A percentile compares a stretch with the other conserved stretches of the same genome.
These are phyloP conservation scores for Bactericera cockerelli DNA, from an alignment of 1,140 invertebrate genomes.

Conservation along the genomic window DNA sequence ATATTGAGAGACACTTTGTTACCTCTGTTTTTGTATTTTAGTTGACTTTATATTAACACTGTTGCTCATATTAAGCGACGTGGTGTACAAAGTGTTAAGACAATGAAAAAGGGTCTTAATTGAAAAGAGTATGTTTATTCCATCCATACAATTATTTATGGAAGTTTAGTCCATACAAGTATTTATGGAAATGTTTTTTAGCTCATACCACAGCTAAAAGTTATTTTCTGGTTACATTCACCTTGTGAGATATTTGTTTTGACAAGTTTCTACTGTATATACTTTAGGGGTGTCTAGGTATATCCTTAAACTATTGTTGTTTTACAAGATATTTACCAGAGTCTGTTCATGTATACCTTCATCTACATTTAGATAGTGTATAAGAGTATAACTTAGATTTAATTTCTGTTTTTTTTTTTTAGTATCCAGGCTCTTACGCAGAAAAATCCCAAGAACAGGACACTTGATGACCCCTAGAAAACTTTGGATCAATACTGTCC, in stretches of 20 bases:
- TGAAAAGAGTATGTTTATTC: too few relatives aligned
- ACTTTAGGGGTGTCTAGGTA: conserved; percentile 15
- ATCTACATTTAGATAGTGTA: neutral
- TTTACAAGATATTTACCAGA: conserved; percentile 7
- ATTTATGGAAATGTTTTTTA: too few relatives aligned
- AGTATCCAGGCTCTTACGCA: conserved; percentile 50
- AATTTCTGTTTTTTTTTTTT: conserved; percentile 25
- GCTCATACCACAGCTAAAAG: too few relatives aligned
- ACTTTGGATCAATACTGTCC: conserved; percentile 56
- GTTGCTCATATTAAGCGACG: too few relatives aligned
- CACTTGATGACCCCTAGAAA: conserved; percentile 55
- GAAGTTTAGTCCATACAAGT: too few relatives aligned
- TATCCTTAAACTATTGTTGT: conserved; percentile 11
- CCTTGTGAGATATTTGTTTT: neutral
- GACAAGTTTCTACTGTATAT: conserved; percentile 14
- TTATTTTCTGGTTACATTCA: conserved; percentile 18
- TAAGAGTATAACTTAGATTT: conserved; percentile 11
- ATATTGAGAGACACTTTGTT: too few relatives aligned
- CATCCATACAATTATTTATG: too few relatives aligned
- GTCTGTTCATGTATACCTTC: conserved; percentile 11
- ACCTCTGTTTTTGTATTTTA: conserved; percentile 2
- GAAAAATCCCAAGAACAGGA: conserved; percentile 55
- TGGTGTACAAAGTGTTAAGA: too few relatives aligned
- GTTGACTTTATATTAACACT: conserved; percentile 5
- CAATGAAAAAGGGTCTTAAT: neutral